phyloP scores from a whole-genome alignment of 1,140 invertebrate genomes.

The Anadara kagoshimensis region DNA sequence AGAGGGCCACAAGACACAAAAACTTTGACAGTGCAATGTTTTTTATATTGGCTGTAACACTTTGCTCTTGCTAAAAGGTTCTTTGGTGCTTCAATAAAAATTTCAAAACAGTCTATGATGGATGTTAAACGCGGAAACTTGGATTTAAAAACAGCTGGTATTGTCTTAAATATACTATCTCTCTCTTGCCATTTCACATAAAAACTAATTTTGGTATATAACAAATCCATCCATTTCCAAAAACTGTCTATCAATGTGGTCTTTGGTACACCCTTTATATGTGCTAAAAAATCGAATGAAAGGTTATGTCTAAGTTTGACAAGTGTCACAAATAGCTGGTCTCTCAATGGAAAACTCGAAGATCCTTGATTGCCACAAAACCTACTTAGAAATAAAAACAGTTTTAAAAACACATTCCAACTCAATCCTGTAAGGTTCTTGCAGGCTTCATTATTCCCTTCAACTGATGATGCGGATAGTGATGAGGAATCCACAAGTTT shows the following conservation, averaged over 20 bases:
- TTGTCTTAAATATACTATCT: conserved; percentile 23
- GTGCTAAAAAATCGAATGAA: conserved; percentile 24
- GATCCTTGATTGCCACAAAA: too few species aligned
- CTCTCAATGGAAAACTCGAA: too few species aligned
- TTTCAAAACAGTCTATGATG: conserved; percentile 55
- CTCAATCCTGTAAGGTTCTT: too few species aligned
- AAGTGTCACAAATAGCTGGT: too few species aligned
- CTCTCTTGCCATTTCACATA: conserved; percentile 30
- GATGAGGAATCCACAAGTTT: too few species aligned
- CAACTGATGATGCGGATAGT: too few species aligned
- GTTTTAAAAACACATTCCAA: too few species aligned
- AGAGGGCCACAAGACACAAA: conserved; percentile 43
- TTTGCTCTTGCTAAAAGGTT: conserved; percentile 29
- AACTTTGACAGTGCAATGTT: conserved; percentile 44
- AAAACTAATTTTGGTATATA: conserved; percentile 32
- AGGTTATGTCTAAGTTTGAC: too few species aligned
- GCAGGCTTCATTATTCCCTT: too few species aligned
- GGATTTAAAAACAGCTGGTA: conserved; percentile 36
- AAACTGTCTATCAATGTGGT: conserved; percentile 27
- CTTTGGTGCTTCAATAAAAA: conserved; percentile 47
- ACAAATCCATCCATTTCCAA: conserved; percentile 42
- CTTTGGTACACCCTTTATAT: conserved; percentile 3
- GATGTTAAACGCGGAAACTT: conserved; percentile 35
- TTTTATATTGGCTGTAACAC: conserved; percentile 44
- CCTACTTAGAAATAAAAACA: too few species aligned